Evolutionary conservation across 2,797 vertebrate genomes (phyloP), one percentile per base, ranked within the genome.

Genomic region (Poecilia wingei): DNA sequence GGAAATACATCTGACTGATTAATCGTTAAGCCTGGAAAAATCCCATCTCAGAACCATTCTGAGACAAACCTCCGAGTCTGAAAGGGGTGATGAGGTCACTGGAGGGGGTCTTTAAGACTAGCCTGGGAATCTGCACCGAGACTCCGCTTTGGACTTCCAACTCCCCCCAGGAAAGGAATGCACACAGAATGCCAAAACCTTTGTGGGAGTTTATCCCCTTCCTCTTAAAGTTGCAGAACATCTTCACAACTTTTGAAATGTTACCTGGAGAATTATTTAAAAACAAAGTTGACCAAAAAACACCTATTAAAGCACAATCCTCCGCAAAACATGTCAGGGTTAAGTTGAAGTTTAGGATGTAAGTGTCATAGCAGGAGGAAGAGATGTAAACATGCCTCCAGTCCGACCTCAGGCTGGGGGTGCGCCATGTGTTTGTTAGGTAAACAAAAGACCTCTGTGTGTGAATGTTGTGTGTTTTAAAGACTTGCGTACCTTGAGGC

Each of bases 401-500:
- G 57, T 8, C 33, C 36, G 22, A 81, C 55, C 16, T 59, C 78
- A 76, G 16, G 53, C 53, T 25, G 83, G 81, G 76, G 55, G 53
- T 59, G 57, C 72, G 77, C 47, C 76, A 49, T 47, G 45, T 72
- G 79, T 86, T 85, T 85, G 79, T 78, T 79, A 74, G n/a, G 84
- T 88, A 82, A 90, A 84, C 64, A 74, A 57, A 25, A 79, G 8
- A 73, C 46, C 43, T 8, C 3, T 18, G 22, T 43, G 13, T 72
- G 46, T 49, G 74, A 78, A 73, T 66, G 75, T 3, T 45, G 47
- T 66, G 55, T 43, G 80, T 69, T 83, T n/a, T 28, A 82, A 36
- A 74, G 79, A 53, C 68, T 73, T 57, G 86, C 82, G n/a, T 92
- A 99, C 98, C 96, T 99, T 99, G 33, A 99, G 97, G 66, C 98